Percentiles rank a stretch among this genome's conserved stretches.
phyloP scores from a whole-genome alignment of 2,888 invertebrate species.

The Ochropacha duplaris region DNA sequence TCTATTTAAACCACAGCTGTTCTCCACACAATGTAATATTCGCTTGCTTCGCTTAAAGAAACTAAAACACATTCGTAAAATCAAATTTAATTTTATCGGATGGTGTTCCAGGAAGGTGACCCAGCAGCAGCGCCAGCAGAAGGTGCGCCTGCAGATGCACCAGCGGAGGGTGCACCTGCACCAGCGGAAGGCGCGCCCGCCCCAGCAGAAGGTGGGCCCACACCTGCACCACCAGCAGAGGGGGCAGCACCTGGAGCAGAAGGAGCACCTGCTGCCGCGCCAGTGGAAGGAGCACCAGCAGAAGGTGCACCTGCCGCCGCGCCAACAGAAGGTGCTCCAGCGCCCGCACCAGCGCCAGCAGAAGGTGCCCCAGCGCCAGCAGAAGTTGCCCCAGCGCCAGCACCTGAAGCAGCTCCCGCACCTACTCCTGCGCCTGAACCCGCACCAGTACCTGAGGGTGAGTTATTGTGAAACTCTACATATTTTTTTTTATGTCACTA shows the following conservation, averaged over 20 bases:
- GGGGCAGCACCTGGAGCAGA: constrained; percentile 22
- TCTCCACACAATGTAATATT: neutral
- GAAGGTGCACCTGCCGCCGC: constrained; percentile 16
- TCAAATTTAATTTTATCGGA: neutral
- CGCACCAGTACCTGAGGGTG: constrained; percentile 10
- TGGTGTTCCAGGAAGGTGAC: constrained; percentile 31
- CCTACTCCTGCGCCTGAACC: constrained; percentile 23
- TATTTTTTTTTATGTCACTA: too few relatives aligned
- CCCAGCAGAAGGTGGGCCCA: constrained; percentile 26
- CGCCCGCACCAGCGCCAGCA: neutral
- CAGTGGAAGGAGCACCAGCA: constrained; percentile 13
- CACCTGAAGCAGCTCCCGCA: constrained; percentile 13
- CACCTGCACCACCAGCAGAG: constrained; percentile 24
- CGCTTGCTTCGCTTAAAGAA: neutral
- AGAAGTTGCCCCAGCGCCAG: neutral
- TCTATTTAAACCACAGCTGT: too few relatives aligned
- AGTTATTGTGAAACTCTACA: neutral
- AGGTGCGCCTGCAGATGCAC: constrained; percentile 34
- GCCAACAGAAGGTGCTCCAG: constrained; percentile 21
- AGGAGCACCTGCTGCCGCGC: constrained; percentile 17
- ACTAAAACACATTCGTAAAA: neutral
- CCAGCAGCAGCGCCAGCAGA: constrained; percentile 45
- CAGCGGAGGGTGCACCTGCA: constrained; percentile 21
- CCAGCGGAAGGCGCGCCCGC: constrained; percentile 19
- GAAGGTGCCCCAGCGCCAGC: constrained; percentile 20